phyloP scores from a whole-genome alignment of 1,140 invertebrate genomes.

The Tetramorium parvispinum region DNA sequence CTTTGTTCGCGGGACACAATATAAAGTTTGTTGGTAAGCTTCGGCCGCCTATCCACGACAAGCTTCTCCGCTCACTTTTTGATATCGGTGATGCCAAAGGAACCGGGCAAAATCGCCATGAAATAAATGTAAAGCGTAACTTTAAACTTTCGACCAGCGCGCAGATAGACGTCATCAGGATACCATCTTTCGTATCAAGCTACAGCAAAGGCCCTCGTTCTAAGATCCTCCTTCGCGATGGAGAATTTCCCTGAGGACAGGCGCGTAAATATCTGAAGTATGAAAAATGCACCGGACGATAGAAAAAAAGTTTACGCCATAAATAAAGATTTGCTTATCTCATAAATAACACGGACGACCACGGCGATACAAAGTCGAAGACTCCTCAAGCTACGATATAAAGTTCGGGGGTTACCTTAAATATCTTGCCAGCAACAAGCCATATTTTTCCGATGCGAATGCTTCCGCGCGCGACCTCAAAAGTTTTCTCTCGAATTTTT shows the following conservation, averaged over 20 bases:
- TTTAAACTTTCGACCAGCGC: constrained; percentile 14
- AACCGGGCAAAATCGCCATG: constrained; percentile 7
- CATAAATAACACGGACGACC: constrained; percentile 45
- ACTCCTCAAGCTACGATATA: constrained; percentile 35
- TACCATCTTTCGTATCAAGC: constrained; percentile 16
- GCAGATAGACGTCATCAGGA: background rate
- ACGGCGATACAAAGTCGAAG: constrained; percentile 38
- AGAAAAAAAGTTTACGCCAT: constrained; percentile 41
- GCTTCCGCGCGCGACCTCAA: background rate
- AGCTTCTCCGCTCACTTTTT: constrained; percentile 26
- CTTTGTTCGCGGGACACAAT: constrained; percentile 54
- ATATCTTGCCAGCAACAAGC: constrained; percentile 36
- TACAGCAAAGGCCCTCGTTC: background rate
- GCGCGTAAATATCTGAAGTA: constrained; percentile 35
- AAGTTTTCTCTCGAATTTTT: constrained; percentile 29
- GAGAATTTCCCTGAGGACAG: constrained; percentile 33
- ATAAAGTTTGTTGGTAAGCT: constrained; percentile 54
- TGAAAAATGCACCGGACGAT: constrained; percentile 48
- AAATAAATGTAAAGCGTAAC: constrained; percentile 51
- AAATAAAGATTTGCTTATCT: constrained; percentile 56
- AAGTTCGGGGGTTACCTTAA: constrained; percentile 37
- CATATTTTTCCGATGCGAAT: constrained; percentile 41
- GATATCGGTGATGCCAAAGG: constrained; percentile 46
- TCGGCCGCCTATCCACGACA: constrained; percentile 32
- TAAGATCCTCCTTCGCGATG: background rate